A percentile compares a stretch with the other conserved stretches of the same genome.
These are phyloP conservation scores for Metopia argyrocephala DNA, from an alignment of 2,888 invertebrate species.

Conservation along the genomic window DNA sequence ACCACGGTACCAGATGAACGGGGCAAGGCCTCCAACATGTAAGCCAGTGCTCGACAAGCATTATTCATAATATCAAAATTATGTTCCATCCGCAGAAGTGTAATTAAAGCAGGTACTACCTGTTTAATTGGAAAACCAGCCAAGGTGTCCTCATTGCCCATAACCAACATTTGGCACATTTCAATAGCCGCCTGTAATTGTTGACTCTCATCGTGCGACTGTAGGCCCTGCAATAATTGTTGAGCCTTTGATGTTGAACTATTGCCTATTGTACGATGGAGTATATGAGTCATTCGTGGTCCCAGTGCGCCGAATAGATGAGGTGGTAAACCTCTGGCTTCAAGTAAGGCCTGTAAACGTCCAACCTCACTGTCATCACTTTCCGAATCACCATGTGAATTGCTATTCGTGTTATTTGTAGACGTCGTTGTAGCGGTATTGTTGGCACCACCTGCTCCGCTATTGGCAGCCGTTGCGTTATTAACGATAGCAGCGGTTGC, in stretches of 20 bases:
- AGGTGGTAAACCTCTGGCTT: conserved; percentile 96
- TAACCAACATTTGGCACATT: conserved; percentile 98
- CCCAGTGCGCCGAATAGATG: conserved; percentile 97
- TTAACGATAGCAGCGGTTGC: conserved; percentile 60
- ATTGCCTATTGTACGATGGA: conserved; percentile 96
- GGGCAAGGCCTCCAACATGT: conserved; percentile 99
- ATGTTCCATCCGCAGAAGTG: conserved; percentile 95
- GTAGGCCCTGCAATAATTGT: conserved; percentile 93
- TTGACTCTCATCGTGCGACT: conserved; percentile 96
- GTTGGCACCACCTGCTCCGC: conserved; percentile 61
- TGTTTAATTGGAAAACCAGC: conserved; percentile 99
- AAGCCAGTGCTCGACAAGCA: conserved; percentile 97
- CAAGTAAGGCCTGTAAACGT: conserved; percentile 94
- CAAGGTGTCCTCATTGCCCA: conserved; percentile 99
- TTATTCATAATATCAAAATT: conserved; percentile 99
- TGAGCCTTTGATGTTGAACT: conserved; percentile 93
- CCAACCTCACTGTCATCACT: conserved; percentile 97
- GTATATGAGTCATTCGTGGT: conserved; percentile 96
- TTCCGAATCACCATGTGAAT: conserved; percentile 82
- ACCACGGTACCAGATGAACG: conserved; percentile 97
- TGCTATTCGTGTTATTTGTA: conserved; percentile 63
- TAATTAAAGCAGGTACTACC: conserved; percentile 96
- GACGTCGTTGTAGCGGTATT: conserved; percentile 73
- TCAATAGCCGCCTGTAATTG: conserved; percentile 98
- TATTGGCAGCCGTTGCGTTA: conserved; percentile 67